phyloP scores from a whole-genome alignment of 2,888 invertebrate species.

The Drosophila helvetica region DNA sequence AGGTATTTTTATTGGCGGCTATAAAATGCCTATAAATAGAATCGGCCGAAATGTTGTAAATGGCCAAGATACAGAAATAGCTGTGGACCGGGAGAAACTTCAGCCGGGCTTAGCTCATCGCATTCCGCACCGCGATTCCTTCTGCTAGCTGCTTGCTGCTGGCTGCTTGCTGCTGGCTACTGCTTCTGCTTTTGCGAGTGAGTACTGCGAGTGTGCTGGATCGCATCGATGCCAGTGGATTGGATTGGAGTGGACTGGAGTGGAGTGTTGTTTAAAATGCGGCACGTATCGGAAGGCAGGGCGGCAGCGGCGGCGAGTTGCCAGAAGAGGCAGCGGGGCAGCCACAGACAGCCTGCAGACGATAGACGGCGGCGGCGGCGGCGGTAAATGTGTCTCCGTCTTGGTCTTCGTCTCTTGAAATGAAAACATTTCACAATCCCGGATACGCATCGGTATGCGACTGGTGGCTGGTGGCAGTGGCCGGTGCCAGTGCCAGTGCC shows the following conservation, averaged over 20 bases:
- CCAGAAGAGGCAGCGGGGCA: slow-evolving; percentile 40
- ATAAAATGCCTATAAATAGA: slow-evolving; percentile 64
- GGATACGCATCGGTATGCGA: slow-evolving; percentile 80
- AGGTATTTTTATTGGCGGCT: slow-evolving; percentile 34
- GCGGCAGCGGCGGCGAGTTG: slow-evolving; percentile 39
- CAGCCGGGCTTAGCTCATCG: slow-evolving; percentile 40
- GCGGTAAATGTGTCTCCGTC: slow-evolving; percentile 66
- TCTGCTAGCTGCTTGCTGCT: too few relatives aligned
- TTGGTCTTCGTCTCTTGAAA: slow-evolving; percentile 45
- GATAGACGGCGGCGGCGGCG: slow-evolving; percentile 41
- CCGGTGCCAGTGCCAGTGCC: slow-evolving; percentile 25
- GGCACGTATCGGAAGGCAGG: slow-evolving; percentile 65
- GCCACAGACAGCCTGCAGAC: slow-evolving; percentile 55
- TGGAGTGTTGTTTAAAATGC: slow-evolving; percentile 62
- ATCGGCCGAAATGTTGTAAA: slow-evolving; percentile 26
- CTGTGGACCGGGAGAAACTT: slow-evolving; percentile 50
- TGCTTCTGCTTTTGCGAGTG: slow-evolving; percentile 26
- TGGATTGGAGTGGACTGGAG: slow-evolving; percentile 26
- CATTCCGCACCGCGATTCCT: slow-evolving; percentile 43
- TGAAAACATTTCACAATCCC: slow-evolving; percentile 81
- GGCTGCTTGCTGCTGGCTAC: too few relatives aligned
- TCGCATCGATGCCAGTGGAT: slow-evolving; percentile 45
- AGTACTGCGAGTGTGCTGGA: too few relatives aligned
- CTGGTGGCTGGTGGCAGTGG: slow-evolving; percentile 42
- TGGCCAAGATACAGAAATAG: slow-evolving; percentile 43